Evolutionary conservation across 23 tunicate genomes (phyloP), one percentile per base, ranked within the genome.

Genomic region (Diplosoma virens): DNA sequence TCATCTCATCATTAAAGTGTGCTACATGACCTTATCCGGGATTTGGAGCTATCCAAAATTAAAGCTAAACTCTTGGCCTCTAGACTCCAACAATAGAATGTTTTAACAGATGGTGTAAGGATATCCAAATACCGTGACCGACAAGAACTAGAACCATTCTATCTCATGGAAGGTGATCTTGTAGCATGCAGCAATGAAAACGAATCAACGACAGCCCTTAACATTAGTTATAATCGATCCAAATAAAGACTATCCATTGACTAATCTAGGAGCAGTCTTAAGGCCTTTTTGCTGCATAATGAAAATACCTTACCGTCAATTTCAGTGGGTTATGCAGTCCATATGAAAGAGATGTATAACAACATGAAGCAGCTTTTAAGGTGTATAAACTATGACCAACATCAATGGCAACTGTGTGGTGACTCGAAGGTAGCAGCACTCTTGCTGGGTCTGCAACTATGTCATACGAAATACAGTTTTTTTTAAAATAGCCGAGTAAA

Each of bases 11-110:
- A 74, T 37, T 74, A 53, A 74, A 54, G 29, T 52, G 41, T 29
- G 29, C 0, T 74, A 36, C 64, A 74, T 0, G 79, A 74, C 37
- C 79, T 74, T 74, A 54, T 54, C 65, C 35, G 34, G 79, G 79
- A 74, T 74, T 54, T 50, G 36, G 64, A 74, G 26, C 65, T 74
- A 54, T 30, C 66, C 33, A 74, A 74, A 50, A 18, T 30, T 29
- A 74, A 74, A 30, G 9, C 59, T 17, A 67, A 74, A 74, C 64
- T 74, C 37, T 74, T 74, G 79, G 1, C 21, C 37, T 74, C 79
- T 54, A 71, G 77, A 25, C 79, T 74, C 37, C 79, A 74, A 21
- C 79, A 74, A 74, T 74, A 67, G 67, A 74, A 53, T 54, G 27
- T 71, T 41, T 17, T 74, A 0, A 1, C 64, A 74, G 65, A 53